Evolutionary conservation across 2,113 vertebrate species (phyloP), one percentile per base, ranked within the genome.

Genomic region (Pterocles gutturalis): DNA sequence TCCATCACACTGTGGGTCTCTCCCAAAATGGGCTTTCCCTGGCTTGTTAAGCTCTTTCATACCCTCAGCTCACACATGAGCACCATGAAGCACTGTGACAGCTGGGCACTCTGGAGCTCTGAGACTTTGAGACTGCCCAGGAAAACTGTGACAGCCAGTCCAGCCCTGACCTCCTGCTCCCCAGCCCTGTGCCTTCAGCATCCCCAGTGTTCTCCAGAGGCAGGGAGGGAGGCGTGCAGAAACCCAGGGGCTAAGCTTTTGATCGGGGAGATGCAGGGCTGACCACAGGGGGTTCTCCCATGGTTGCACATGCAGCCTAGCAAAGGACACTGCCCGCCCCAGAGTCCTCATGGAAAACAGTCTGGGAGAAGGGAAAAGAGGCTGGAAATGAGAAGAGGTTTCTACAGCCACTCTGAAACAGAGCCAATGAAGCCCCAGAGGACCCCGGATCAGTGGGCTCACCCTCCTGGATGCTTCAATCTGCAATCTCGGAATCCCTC

Each of bases 161-260:
- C 24, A 69, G 48, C 31, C 25, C 36, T 11, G 54, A 75, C 29
- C 6, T 67, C 17, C 28, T 1, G 1, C 55, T 38, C 20, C 31
- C 26, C 29, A 3, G 13, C 13, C 43, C 33, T n/a, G 10, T 5
- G 8, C 28, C 48, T 67, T 55, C 54, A 73, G 57, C 61, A 19
- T 26, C 19, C 4, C 22, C 1, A 0, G 13, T 1, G 3, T 8
- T 26, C 41, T 89, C 51, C 38, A n/a, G 29, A 48, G n/a, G 36
- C 22, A 34, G 51, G 11, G 33, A 53, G 3, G 19, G 24, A 60
- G 4, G 22, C 2, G 0, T 1, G 24, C 26, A 48, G 43, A 51
- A 79, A 57, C 31, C 8, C 28, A 5, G 18, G 2, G 6, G n/a
- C 18, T 14, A 31, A 54, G 21, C 31, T 54, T 58, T 48, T 22